Conservation (phyloP, 1,140 invertebrate genomes). For the Campodea augens region DNA sequence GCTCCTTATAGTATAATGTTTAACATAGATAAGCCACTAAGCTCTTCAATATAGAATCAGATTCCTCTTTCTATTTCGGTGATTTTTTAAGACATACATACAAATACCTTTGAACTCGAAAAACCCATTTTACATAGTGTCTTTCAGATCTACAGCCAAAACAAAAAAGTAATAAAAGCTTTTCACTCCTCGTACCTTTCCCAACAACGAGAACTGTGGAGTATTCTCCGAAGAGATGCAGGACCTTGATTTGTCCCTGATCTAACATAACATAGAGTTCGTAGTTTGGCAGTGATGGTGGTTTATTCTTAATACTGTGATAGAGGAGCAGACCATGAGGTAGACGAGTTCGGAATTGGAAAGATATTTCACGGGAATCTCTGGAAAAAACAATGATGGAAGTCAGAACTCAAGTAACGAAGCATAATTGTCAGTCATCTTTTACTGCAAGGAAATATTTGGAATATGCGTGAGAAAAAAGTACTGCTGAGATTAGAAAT, state of each 20-base stretch:
- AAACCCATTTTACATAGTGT: no score
- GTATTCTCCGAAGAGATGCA: constrained; percentile 72
- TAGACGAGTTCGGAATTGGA: constrained; percentile 64
- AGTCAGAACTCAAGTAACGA: no score
- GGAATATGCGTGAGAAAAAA: background rate
- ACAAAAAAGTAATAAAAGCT: no score
- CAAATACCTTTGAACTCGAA: no score
- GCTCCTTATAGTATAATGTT: no score
- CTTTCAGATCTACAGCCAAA: no score
- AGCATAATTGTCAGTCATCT: no score
- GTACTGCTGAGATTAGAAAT: background rate
- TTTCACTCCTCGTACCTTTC: constrained; percentile 32
- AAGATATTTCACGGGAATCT: constrained; percentile 65
- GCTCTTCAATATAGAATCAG: no score
- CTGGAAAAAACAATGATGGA: constrained; percentile 35
- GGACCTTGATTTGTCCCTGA: constrained; percentile 69
- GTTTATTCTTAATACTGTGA: constrained; percentile 65
- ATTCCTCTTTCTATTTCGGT: no score
- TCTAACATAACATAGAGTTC: constrained; percentile 75
- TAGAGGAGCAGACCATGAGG: constrained; percentile 71
- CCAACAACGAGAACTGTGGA: constrained; percentile 68
- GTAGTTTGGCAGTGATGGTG: constrained; percentile 52
- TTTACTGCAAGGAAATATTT: background rate
- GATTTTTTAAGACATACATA: no score
- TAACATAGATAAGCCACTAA: no score